Percentiles rank a stretch among this genome's conserved stretches.
phyloP scores from a whole-genome alignment of 2,113 vertebrate species.

The Myrmecobius fasciatus region DNA sequence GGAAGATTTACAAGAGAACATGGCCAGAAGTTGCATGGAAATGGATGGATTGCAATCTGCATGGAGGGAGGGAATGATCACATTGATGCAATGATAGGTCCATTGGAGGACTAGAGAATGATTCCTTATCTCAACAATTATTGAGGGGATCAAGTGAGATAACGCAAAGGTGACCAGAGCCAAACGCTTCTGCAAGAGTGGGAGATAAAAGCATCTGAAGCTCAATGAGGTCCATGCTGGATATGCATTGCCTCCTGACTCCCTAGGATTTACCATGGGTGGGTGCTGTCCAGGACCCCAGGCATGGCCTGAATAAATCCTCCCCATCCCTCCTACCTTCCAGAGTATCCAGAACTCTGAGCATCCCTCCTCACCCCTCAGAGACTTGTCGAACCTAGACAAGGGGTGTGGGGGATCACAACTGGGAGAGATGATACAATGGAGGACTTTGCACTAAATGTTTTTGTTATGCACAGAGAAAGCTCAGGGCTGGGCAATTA shows the following conservation, averaged over 20 bases:
- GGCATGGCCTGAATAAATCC: background rate
- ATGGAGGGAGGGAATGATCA: background rate
- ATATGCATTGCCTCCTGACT: background rate
- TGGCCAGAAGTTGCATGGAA: background rate
- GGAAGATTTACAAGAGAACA: background rate
- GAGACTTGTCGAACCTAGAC: background rate
- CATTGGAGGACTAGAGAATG: background rate
- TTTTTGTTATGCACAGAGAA: slow-evolving; percentile 53
- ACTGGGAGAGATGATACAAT: slow-evolving; percentile 52
- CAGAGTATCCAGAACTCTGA: background rate
- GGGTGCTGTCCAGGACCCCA: background rate
- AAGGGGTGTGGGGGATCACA: background rate
- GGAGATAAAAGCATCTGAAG: background rate
- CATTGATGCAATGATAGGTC: too few species aligned
- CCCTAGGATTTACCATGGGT: background rate
- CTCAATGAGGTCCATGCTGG: background rate
- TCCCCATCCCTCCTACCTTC: background rate
- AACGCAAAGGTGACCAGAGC: background rate
- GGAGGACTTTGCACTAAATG: slow-evolving; percentile 40
- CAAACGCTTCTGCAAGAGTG: background rate
- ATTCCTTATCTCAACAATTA: background rate
- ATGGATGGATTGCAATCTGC: too few species aligned
- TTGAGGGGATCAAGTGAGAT: background rate
- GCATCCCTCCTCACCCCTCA: background rate
- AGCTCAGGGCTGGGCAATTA: slow-evolving; percentile 64